phyloP scores from a whole-genome alignment of 2,113 vertebrate species.

The Indicator maculatus region DNA sequence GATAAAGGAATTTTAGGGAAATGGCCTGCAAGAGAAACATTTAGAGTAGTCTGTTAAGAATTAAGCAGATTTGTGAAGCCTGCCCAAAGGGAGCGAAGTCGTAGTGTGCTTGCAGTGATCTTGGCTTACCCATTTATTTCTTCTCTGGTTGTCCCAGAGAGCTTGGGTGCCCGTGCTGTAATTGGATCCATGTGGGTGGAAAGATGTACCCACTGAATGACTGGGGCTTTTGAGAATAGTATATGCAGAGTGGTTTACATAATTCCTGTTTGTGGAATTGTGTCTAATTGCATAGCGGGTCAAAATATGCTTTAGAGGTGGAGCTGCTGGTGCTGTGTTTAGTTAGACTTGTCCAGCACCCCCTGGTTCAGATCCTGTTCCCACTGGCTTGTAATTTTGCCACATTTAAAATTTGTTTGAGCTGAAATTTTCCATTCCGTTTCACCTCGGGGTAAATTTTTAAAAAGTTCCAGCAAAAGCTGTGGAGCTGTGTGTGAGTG shows the following conservation, averaged over 20 bases:
- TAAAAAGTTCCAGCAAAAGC: neutral
- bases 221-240: slow-evolving; percentile 18
- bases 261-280: slow-evolving; percentile 30
- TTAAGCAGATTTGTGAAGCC: neutral
- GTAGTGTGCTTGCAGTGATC: neutral
- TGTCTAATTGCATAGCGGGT: slow-evolving; percentile 12
- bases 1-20: neutral
- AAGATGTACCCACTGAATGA: neutral
- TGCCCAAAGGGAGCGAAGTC: neutral
- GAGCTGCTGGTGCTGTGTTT: neutral
- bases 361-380: slow-evolving; percentile 5
- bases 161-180: neutral
- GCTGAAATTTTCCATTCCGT: slow-evolving; percentile 38
- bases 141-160: slow-evolving; percentile 1
- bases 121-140: neutral
- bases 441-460: neutral
- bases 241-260: slow-evolving; percentile 20
- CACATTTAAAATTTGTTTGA: neutral
- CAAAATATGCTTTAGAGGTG: slow-evolving; percentile 44
- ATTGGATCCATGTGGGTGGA: slow-evolving; percentile 25
- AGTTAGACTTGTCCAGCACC: slow-evolving; percentile 10
- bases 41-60: neutral
- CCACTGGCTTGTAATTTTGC: neutral
- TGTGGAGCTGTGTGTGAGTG: accelerated
- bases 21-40: neutral